Evolutionary conservation across 2,113 vertebrate species (phyloP), one percentile per base, ranked within the genome.

Genomic region (Prionailurus bengalensis): DNA sequence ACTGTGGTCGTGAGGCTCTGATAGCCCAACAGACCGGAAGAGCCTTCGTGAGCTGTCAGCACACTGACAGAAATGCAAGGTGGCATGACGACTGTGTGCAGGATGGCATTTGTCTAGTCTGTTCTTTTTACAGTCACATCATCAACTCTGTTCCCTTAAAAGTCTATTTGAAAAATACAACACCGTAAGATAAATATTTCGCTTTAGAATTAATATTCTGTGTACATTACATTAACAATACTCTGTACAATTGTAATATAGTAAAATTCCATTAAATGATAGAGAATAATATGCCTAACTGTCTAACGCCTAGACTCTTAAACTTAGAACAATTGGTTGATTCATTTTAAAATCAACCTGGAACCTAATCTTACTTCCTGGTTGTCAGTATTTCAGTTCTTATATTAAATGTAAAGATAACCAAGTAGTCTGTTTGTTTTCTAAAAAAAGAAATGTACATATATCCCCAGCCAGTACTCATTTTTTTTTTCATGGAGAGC

Each of bases 331-430:
- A 94, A 89, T 65, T 89, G 39, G 51, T 80, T 80, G 78, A 42
- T 61, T 95, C 58, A 80, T 63, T 88, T 97, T 97, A 86, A 94
- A 94, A 61, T 73, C 85, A 81, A 25, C 39, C n/a, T 79, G 73
- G 39, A 93, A 89, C 25, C 36, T 93, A 55, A 70, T 88, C 53
- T 58, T 92, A 73, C 63, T 84, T 91, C 63, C 36, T 95, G 36
- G 27, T 63, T 68, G 29, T 95, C 73, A 10, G n/a, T 74, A 74
- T 95, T 91, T 93, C 25, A 61, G 7, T 91, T 94, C 55, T 95
- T 96, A 53, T 33, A 53, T 25, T 95, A 93, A 95, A 25, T 94
- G 48, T 68, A 92, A 93, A 91, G 55, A 42, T 55, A 89, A 84
- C 61, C 13, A 89, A 86, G 29, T 84, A 83, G 45, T 86, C 23